Conservation (phyloP, 2,113 vertebrate species). For the Pantherophis guttatus region DNA sequence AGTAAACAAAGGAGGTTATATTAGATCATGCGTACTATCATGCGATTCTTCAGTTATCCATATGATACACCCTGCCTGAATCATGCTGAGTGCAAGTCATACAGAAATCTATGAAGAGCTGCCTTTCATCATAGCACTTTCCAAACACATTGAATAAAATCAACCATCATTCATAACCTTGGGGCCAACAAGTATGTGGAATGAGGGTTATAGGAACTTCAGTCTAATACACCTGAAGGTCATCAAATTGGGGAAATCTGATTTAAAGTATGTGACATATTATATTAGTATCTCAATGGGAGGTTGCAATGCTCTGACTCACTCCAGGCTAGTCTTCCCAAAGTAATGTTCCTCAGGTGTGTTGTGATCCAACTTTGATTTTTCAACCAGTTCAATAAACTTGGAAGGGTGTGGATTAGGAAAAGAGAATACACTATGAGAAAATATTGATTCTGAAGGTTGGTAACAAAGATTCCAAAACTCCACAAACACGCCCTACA, state of each 20-base stretch:
- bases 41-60: neutral
- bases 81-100: neutral
- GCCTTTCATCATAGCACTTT: too few species aligned
- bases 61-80: neutral
- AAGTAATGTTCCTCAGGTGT: neutral
- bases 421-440: neutral
- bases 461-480: neutral
- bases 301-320: neutral
- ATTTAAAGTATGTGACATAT: neutral
- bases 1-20: neutral
- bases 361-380: neutral
- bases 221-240: neutral
- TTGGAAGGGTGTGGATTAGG: neutral
- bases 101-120: neutral
- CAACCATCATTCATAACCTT: neutral
- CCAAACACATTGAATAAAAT: neutral
- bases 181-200: neutral
- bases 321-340: neutral
- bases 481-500: neutral
- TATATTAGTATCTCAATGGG: neutral
- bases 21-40: neutral
- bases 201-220: neutral
- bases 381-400: neutral
- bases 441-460: neutral
- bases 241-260: neutral